Evolutionary conservation across 2,797 vertebrate genomes (phyloP), one percentile per base, ranked within the genome.

Genomic region (Myripristis jacobus): DNA sequence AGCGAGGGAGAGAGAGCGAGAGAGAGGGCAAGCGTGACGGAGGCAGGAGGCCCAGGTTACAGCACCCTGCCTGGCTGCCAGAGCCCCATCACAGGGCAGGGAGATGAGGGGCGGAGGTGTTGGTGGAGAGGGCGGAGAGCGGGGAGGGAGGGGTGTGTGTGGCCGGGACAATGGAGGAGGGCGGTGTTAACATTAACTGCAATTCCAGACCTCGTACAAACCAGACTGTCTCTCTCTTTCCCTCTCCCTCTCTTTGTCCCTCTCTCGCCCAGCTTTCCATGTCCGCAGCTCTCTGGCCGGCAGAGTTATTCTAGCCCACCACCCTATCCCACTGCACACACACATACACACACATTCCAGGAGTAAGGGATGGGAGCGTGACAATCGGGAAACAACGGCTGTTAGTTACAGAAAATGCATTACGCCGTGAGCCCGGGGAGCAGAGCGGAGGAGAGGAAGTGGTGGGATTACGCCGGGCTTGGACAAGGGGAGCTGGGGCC

Each of bases 361-460:
- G 90, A 94, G 94, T 94, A 95, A 91, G 91, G 92, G 95, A 96
- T 96, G 95, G 95, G 96, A 97, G 96, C 97, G 95, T 98, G 98
- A 96, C 96, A 99, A 98, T 98, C 93, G 96, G 96, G 96, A 98
- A 98, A 98, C 96, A 94, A 98, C 94, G 98, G 95, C 92, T 98
- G 94, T 99, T 99, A 98, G 98, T 98, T 98, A 98, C 98, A 98
- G 96, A 97, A 99, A 98, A 99, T 99, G 96, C 96, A 98, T 98
- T 98, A 97, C 92, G 94, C 92, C 90, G 90, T 94, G 95, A 94
- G 95, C 92, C 92, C 89, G 87, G 93, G 90, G 93, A 81, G 95
- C 93, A 93, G 92, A 91, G 94, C 94, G 94, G 92, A 92, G 91
- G 93, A 96, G 95, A 97, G 97, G 98, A 99, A 99, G 95, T 96